Conservation (phyloP, 1,140 invertebrate genomes). For the Zelostemma sp. region DNA sequence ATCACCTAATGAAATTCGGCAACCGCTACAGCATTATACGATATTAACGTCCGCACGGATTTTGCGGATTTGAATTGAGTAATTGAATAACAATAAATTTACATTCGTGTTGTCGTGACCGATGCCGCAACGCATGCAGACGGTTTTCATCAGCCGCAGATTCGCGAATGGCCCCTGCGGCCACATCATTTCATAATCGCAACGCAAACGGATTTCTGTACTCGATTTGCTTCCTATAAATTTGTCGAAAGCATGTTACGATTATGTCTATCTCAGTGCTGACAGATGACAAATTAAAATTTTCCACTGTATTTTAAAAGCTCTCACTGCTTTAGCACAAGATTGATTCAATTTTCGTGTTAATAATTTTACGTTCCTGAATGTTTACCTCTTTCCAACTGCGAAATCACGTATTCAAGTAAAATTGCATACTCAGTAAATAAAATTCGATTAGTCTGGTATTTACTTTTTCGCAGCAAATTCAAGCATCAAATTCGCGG, state of each 20-base stretch:
- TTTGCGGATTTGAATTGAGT: conserved; percentile 61
- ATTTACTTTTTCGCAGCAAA: too few relatives aligned
- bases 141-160: conserved; percentile 55
- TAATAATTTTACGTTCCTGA: too few relatives aligned
- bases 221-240: conserved; percentile 51
- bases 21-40: conserved; percentile 51
- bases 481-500: too few relatives aligned
- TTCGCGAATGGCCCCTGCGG: conserved; percentile 54
- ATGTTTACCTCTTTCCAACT: too few relatives aligned
- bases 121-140: conserved; percentile 60
- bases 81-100: conserved; percentile 70
- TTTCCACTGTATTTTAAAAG: conserved; percentile 10
- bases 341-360: too few relatives aligned
- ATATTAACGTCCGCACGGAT: conserved; percentile 62
- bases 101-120: conserved; percentile 65
- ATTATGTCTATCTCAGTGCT: conserved; percentile 33
- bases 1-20: conserved; percentile 44
- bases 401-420: too few relatives aligned
- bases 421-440: too few relatives aligned
- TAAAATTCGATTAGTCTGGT: too few relatives aligned
- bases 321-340: background rate
- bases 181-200: conserved; percentile 65
- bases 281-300: conserved; percentile 45
- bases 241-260: conserved; percentile 36
- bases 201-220: conserved; percentile 60